Conservation (phyloP, 2,113 vertebrate species). For the Brachyhypopomus occidentalis region DNA sequence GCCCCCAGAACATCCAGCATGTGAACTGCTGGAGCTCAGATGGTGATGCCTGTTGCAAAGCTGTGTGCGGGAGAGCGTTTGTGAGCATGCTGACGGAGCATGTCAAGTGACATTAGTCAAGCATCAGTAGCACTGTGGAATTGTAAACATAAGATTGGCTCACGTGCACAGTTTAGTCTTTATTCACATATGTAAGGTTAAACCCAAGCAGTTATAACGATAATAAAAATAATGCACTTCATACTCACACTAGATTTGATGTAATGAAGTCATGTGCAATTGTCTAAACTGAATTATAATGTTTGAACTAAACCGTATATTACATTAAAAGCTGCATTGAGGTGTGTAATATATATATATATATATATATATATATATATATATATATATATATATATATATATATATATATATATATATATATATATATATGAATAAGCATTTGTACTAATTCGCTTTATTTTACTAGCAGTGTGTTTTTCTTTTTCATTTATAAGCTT, state of each 20-base stretch:
- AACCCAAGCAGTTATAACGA: conserved; percentile 20
- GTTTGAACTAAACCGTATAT: conserved; percentile 3
- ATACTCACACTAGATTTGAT: background rate
- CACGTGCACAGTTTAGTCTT: conserved; percentile 21
- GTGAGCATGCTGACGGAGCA: background rate
- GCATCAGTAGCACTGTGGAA: conserved; percentile 22
- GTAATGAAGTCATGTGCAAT: background rate
- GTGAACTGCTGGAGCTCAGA: conserved; percentile 63
- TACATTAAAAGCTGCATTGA: conserved; percentile 36
- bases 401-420: no score
- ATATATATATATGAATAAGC: no score
- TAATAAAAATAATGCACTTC: conserved; percentile 8
- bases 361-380: conserved; percentile 7
- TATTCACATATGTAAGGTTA: conserved; percentile 23
- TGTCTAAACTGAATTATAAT: conserved; percentile 10
- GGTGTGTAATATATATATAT: background rate
- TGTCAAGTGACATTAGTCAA: conserved; percentile 32
- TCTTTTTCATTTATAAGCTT: background rate
- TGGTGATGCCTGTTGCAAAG: background rate
- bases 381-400: no score
- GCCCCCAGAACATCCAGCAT: conserved; percentile 80
- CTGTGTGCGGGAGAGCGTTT: background rate
- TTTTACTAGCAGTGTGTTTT: background rate
- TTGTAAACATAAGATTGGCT: conserved; percentile 23
- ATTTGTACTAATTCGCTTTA: conserved; percentile 51